A percentile compares a stretch with the other conserved stretches of the same genome.
Evolutionary conservation across 1,140 invertebrate species (phyloP).

Genomic region (Apocrypta bakeri): DNA sequence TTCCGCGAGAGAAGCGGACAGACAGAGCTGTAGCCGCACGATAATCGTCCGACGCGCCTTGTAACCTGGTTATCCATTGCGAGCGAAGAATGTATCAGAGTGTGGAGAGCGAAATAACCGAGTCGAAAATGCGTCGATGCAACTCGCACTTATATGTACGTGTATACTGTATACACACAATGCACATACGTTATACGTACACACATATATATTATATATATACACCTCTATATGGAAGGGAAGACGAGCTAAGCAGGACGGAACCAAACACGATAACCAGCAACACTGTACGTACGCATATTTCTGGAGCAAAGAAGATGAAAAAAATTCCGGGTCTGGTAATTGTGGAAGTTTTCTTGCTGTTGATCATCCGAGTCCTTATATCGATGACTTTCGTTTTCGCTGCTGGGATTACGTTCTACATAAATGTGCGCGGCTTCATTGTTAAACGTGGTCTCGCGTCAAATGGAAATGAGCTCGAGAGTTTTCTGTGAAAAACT

Average conservation of each 20-base stretch:
- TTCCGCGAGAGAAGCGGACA: conserved; percentile 50
- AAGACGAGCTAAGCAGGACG: conserved; percentile 69
- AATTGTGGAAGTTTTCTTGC: not conserved
- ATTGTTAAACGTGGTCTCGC: not conserved
- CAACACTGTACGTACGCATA: not conserved
- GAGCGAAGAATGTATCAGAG: conserved; percentile 68
- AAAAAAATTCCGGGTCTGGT: conserved; percentile 1
- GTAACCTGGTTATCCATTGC: conserved; percentile 68
- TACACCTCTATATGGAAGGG: conserved; percentile 45
- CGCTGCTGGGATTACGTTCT: not conserved
- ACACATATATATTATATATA: too few relatives aligned
- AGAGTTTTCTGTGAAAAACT: not conserved
- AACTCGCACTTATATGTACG: not conserved
- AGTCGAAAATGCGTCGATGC: conserved; percentile 32
- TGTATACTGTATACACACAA: not conserved
- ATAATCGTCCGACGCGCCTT: conserved; percentile 60
- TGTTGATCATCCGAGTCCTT: not conserved
- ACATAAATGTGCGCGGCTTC: not conserved
- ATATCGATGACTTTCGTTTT: not conserved
- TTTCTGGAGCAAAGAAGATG: not conserved
- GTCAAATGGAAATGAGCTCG: not conserved
- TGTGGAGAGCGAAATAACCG: conserved; percentile 68
- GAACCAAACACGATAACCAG: conserved; percentile 66
- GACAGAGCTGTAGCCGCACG: conserved; percentile 55
- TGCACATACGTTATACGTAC: too few relatives aligned